phyloP scores from a whole-genome alignment of 2,797 vertebrate genomes.

The Nothura maculosa region DNA sequence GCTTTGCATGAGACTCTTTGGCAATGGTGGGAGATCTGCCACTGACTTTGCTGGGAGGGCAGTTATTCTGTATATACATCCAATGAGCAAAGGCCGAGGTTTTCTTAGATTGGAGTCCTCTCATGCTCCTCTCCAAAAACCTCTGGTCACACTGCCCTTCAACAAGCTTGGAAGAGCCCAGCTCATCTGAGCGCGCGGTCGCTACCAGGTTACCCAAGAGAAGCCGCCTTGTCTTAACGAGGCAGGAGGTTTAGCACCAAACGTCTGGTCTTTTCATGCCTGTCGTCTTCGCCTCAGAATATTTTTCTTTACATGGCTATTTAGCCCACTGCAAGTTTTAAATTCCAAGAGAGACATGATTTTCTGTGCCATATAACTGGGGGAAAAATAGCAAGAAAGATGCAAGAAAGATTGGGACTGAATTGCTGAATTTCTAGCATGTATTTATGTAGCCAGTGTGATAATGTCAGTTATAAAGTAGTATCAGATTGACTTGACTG shows the following conservation, averaged over 20 bases:
- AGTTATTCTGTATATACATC: neutral
- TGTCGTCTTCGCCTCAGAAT: neutral
- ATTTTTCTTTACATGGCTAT: neutral
- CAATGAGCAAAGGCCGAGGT: neutral
- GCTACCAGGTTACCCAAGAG: neutral
- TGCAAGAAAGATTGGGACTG: neutral
- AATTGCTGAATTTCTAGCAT: neutral
- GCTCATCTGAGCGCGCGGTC: rapidly evolving
- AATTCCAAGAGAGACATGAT: neutral
- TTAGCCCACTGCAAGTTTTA: neutral
- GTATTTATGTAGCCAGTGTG: neutral
- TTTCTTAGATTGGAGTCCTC: neutral
- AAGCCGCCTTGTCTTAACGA: neutral
- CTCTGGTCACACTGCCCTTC: rapidly evolving
- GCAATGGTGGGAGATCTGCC: neutral
- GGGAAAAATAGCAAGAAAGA: neutral
- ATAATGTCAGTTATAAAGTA: neutral
- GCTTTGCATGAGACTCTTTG: neutral
- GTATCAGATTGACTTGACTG: neutral
- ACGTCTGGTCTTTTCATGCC: neutral
- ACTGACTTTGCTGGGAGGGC: neutral
- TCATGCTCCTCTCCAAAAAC: neutral
- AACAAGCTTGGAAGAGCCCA: neutral
- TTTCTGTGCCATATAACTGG: neutral
- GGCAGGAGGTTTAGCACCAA: neutral